Base-by-base conservation (phyloP, 2,113 vertebrate genomes). In the Callionymus lyra region DNA sequence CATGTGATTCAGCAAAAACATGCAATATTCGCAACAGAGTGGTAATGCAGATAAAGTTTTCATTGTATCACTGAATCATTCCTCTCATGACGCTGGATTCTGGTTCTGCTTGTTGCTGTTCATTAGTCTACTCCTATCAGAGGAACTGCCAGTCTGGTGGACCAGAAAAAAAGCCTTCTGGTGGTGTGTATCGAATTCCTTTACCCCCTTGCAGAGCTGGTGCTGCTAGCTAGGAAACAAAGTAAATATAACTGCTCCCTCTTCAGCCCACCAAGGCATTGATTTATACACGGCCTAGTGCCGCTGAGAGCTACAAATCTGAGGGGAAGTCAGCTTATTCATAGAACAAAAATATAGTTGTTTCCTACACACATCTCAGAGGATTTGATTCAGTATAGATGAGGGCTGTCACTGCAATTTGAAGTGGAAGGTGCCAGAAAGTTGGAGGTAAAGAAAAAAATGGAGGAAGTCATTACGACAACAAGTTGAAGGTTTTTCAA, bases 271-370 rank as follows among this genome's bases (percentile, higher is more conserved):
- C 75, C 72, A 55, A 72, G 63, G 73, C 77, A 82, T 82, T 80
- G 77, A 82, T 82, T 79, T 79, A 82, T 77, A 75, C 69, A 66
- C 60, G 69, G 74, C 53, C 65, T 36, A 16, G 67, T 74, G 77
- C 77, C 77, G 75, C 73, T 76, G 77, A 73, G 75, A 77, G 77
- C 71, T 55, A 74, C 76, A 80, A 72, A 79, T 80, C 72, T 76
- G 56, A 72, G 39, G 58, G 74, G 70, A 70, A 69, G 80, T 78
- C 77, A 68, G 72, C 65, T 72, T 78, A 80, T 78, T 78, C 72
- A 69, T 63, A 66, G 68, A 75, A 76, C 70, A 78, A 78, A 79
- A 80, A 76, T 74, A 70, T 70, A 67, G 71, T 54, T 71, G 60
- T 75, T 77, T 70, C 47, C 34, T 47, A 64, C 63, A 63, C 57